phyloP scores from a whole-genome alignment of 2,888 invertebrate genomes.

The Tipula lateralis region DNA sequence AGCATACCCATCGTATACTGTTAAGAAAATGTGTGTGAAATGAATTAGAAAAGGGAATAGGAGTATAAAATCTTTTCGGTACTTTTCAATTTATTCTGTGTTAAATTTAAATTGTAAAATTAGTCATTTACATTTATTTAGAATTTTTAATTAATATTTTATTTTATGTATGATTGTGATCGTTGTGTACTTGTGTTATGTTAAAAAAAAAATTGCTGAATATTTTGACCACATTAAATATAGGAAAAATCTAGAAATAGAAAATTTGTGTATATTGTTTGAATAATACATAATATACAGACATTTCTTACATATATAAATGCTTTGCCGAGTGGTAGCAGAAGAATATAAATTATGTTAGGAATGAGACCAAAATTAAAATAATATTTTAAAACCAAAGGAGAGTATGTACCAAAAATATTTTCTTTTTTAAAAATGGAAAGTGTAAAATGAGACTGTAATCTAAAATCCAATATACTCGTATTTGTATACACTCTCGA shows the following conservation, averaged over 20 bases:
- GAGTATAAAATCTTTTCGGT: not conserved
- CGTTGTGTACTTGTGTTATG: not conserved
- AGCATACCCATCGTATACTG: not conserved
- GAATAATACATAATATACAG: not conserved
- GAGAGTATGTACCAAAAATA: constrained; percentile 2
- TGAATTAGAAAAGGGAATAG: not conserved
- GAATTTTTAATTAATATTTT: constrained; percentile 11
- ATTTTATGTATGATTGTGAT: not conserved
- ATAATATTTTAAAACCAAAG: not conserved
- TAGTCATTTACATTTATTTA: constrained; percentile 19
- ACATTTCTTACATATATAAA: too few species aligned
- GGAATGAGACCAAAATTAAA: not conserved
- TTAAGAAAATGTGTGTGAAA: not conserved
- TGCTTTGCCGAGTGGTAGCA: not conserved
- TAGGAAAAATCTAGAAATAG: not conserved
- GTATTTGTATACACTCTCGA: too few species aligned
- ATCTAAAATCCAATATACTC: not conserved
- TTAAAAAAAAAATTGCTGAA: not conserved
- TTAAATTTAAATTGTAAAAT: constrained; percentile 11
- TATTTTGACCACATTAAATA: not conserved
- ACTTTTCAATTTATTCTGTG: not conserved
- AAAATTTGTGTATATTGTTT: not conserved
- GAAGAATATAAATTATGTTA: not conserved
- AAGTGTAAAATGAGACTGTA: constrained; percentile 9
- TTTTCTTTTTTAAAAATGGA: not conserved